Base-by-base conservation (phyloP, 2,888 invertebrate genomes). In the Tachina fera region DNA sequence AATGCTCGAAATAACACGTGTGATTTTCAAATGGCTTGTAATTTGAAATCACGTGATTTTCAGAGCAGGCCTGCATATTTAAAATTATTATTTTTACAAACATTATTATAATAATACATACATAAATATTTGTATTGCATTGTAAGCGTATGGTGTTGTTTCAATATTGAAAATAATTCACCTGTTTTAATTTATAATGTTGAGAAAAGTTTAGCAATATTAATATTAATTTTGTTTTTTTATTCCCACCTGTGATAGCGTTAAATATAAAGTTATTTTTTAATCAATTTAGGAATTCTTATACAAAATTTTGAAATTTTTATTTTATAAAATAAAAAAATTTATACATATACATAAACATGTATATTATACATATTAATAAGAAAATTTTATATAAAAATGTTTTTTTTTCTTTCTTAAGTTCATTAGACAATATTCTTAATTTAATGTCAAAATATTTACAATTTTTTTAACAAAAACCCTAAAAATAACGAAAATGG, bases 171-270 rank as follows among this genome's bases (percentile, higher is more conserved):
- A 14, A 43, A 9, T 43, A 5, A 22, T 22, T 58, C 14, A 45
- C 8, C n/a, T 56, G 11, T 43, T 45, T 22, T 14, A 22, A 22
- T 10, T 39, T 51, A 16, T 58, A 41, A 41, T 68, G n/a, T 71
- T 11, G 1, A 61, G 39, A 16, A 31, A 31, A 31, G 6, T 31
- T 31, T 31, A 31, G 5, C 31, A 31, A 31, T 31, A 31, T 31
- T 6, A 51, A 31, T 75, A 39, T 76, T 47, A 19, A 3, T 63
- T 63, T 14, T 47, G 84, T 85, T 87, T 74, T 60, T 75, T 87
- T 82, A 82, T 87, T 89, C 89, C 91, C 88, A 90, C 91, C 91
- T 91, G 91, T 91, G 91, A 91, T 91, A 91, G 90, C 89, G 88
- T 79, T 63, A 65, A 67, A 67, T 71, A 75, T 70, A 60, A 74